Evolutionary conservation across 1,140 invertebrate species (phyloP), one percentile per base, ranked within the genome.

Genomic region (Stenopsyche tienmushanensis): DNA sequence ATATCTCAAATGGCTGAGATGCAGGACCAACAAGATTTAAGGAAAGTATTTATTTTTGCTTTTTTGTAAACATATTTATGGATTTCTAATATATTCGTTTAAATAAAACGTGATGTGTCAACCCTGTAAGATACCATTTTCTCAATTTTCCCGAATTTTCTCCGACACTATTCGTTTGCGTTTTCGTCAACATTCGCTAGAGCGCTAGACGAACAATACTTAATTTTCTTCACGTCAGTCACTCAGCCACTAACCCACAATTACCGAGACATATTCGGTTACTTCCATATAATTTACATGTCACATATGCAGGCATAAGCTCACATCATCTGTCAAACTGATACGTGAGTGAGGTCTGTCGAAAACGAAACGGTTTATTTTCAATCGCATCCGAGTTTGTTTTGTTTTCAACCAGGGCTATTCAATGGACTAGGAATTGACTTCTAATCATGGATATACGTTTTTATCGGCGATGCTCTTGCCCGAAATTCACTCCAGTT

Each of bases 241-340:
- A 57, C n/a, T 17, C 21, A 13, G 44, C 42, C 42, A 20, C 55
- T 44, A 21, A 53, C 60, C 60, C n/a, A n/a, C 60, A 50, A 62
- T 62, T 62, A 62, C 41, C 34, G 20, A 44, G 49, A 52, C 45
- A 62, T 21, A 23, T 41, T 58, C 15, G 41, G 58, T 21, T 21
- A 17, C 34, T 15, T 17, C 45, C 55, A 41, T 64, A 53, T 65
- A 65, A 65, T 65, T 65, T 65, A 47, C 64, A 49, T 55, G 49
- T 65, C 64, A 65, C 47, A 52, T 20, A 20, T 54, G 20, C 39
- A 39, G 60, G 15, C 45, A 24, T 18, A 47, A 18, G 63, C 42
- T 64, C 41, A 50, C 24, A 39, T 29, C 54, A 20, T 65, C 20
- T 44, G 64, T 65, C 64, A 42, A 39, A 50, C 29, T 15, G 49